Evolutionary conservation across 2,888 invertebrate genomes (phyloP), one percentile per base, ranked within the genome.

Genomic region (Amitus sp.): DNA sequence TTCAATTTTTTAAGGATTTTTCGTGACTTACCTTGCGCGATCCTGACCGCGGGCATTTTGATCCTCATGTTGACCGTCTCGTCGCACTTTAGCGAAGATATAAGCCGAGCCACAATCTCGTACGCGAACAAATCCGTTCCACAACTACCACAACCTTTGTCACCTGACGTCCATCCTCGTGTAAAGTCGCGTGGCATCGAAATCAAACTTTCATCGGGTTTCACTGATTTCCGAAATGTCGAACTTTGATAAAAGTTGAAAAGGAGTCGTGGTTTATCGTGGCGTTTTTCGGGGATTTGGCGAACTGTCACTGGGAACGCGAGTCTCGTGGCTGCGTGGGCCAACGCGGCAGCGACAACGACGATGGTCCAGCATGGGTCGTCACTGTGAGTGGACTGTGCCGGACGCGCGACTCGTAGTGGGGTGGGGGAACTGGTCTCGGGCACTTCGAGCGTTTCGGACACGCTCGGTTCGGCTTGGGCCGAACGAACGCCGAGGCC

Each of bases 41-140:
- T 95, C 87, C 94, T 91, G 87, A 94, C 94, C 85, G 95, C 95
- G 86, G 94, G 95, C 94, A 94, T 95, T 90, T 95, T 95, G 88
- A 94, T 95, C 93, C 95, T 92, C 95, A 95, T 95, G 89, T 90
- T 94, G 91, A 70, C 77, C 73, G 62, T 59, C 54, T 30, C 43
- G 43, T 12, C 27, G 43, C 43, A 20, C 27, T 50, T 30, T 39
- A 47, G 57, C 42, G 15, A 39, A 7, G n/a, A n/a, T n/a, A n/a
- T n/a, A n/a, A n/a, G n/a, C 12, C 39, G 39, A 39, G 15, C 7
- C 39, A 4, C n/a, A 15, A 39, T 27, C 27, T 9, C 28, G 28
- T 27, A n/a, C n/a, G n/a, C n/a, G n/a, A n/a, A n/a, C n/a, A 17
- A 40, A 19, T 47, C 40, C 48, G 33, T 17, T 30, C 10, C 9